These are phyloP conservation scores for Neuroterus valhalla DNA, from an alignment of 1,140 invertebrate species.

Conservation along the genomic window DNA sequence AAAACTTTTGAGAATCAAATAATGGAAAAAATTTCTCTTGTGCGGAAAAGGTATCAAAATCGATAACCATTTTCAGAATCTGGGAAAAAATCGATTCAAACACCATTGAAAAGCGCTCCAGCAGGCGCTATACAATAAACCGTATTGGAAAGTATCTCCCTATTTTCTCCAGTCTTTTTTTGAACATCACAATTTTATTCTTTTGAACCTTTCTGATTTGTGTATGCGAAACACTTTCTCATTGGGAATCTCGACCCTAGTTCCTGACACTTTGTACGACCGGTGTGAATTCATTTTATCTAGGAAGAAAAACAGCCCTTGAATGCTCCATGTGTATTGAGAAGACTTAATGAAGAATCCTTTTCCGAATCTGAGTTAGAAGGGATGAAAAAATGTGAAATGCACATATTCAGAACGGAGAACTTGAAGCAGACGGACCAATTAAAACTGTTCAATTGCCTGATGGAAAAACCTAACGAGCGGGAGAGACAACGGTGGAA, in stretches of 20 bases:
- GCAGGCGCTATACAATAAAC: too few species aligned
- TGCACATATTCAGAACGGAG: background rate
- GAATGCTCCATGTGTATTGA: background rate
- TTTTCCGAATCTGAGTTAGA: background rate
- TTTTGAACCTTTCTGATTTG: background rate
- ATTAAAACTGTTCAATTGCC: background rate
- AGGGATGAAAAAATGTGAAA: background rate
- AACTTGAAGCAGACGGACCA: background rate
- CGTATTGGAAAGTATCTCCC: too few species aligned
- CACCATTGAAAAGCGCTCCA: too few species aligned
- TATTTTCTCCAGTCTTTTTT: too few species aligned
- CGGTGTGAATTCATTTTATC: background rate
- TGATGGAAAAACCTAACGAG: background rate
- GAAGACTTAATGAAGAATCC: background rate
- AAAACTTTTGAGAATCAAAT: too few species aligned
- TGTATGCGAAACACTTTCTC: background rate
- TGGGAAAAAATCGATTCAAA: too few species aligned
- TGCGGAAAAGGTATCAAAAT: too few species aligned
- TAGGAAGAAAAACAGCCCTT: background rate
- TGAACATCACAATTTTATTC: background rate
- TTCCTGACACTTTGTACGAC: background rate
- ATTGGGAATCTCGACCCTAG: background rate
- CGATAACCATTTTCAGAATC: too few species aligned
- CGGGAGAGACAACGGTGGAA: slow-evolving; percentile 4
- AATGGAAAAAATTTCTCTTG: too few species aligned